These are phyloP conservation scores for Arnoldichthys spilopterus DNA, from an alignment of 2,797 vertebrate species.

Conservation along the genomic window DNA sequence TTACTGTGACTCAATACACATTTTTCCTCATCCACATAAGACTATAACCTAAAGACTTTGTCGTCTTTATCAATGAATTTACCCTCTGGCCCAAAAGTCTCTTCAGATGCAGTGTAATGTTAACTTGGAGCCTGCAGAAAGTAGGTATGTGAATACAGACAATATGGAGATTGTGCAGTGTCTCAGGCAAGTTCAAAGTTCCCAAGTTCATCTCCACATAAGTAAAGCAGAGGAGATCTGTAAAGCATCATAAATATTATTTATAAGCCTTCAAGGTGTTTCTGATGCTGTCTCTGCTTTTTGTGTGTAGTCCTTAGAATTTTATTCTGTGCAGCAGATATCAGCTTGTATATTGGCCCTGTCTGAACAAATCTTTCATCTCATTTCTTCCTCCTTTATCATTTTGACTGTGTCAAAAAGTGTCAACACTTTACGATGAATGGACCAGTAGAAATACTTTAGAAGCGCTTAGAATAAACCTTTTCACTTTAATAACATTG, in stretches of 20 bases:
- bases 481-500: no score
- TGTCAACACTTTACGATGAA: no score
- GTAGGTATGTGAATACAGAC: constrained; percentile 29
- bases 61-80: constrained; percentile 45
- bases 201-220: no score
- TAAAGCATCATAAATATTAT: no score
- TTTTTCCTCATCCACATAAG: constrained; percentile 44
- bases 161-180: neutral
- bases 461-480: no score
- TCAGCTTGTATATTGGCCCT: no score
- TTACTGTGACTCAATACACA: constrained; percentile 42
- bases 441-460: no score
- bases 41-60: constrained; percentile 43
- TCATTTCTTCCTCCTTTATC: no score
- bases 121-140: constrained; percentile 15
- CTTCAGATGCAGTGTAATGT: constrained; percentile 27
- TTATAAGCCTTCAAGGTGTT: no score
- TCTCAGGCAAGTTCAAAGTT: neutral
- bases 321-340: neutral
- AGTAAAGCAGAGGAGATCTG: no score
- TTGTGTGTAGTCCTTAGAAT: neutral
- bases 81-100: constrained; percentile 26
- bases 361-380: no score
- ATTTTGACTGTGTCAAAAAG: no score
- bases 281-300: neutral